Evolutionary conservation across 2,888 invertebrate genomes (phyloP), one percentile per base, ranked within the genome.

Genomic region (Spodoptera exigua): DNA sequence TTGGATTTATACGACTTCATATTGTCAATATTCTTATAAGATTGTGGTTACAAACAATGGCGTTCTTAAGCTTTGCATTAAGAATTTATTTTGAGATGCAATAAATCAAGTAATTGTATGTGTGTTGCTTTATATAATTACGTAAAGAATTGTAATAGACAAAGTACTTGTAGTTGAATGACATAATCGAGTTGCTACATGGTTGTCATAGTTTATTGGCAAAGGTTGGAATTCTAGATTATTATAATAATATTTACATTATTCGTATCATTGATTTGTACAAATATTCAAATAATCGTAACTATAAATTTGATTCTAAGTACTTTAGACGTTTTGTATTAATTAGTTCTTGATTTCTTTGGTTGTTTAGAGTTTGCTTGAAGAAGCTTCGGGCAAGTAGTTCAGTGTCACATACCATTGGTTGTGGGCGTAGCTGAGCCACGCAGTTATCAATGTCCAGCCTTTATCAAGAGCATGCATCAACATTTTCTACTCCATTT

Each of bases 81-180:
- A 63, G 39, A 17, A 44, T 63, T 59, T 48, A 64, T 65, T 59
- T 74, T 56, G 40, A 54, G 61, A 45, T 69, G 48, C 39, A 59
- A 76, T 74, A 59, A 69, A 74, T 76, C 64, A 59, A 45, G 53
- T 59, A 54, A 73, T 73, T 61, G 53, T 62, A 52, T 47, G 34
- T 55, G 62, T 47, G 52, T 57, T 39, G 43, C 56, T 54, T 61
- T 57, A 44, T 70, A 64, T 53, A 74, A 74, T 76, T 76, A 74
- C 56, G 58, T 39, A 52, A 56, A 56, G 43, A 74, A 61, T 59
- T 61, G 40, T 70, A 70, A 70, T 74, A 53, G 49, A 52, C 49
- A 58, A 70, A 18, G 54, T 47, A 44, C 46, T 21, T 64, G 35
- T 47, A 48, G 60, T 63, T 69, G 62, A 73, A 63, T 74, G 70